Evolutionary conservation across 2,888 invertebrate genomes (phyloP).

Genomic region (Timema podura): DNA sequence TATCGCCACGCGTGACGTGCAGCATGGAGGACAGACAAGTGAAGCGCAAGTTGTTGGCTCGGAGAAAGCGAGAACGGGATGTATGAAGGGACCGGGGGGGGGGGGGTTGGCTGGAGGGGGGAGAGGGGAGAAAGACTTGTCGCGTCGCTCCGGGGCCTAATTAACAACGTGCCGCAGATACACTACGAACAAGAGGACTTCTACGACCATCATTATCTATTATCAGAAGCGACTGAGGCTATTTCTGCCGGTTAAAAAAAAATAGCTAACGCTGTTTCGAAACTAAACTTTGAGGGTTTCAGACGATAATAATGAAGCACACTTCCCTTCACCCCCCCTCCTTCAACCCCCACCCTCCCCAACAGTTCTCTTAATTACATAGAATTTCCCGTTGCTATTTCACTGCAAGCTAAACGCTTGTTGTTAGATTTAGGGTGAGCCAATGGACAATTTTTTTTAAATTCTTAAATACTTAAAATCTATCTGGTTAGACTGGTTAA

Average conservation of each 20-base stretch:
- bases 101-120: not conserved
- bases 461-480: too few species aligned
- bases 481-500: too few species aligned
- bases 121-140: conserved; percentile 20
- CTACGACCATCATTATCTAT: conserved; percentile 10
- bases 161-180: conserved; percentile 35
- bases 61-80: conserved; percentile 7
- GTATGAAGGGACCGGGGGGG: not conserved
- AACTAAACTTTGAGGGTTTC: too few species aligned
- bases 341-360: not conserved
- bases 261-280: too few species aligned
- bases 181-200: not conserved
- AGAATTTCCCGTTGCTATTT: not conserved
- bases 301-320: not conserved
- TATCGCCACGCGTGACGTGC: conserved; percentile 6
- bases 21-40: conserved; percentile 1
- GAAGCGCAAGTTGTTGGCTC: not conserved
- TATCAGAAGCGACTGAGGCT: conserved; percentile 1
- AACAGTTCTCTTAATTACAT: conserved; percentile 8
- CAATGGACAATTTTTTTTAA: too few species aligned
- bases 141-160: conserved; percentile 41
- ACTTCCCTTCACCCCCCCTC: not conserved
- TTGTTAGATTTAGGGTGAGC: too few species aligned
- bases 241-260: too few species aligned
- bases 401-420: too few species aligned